These are phyloP conservation scores for Crematogaster levior DNA, from an alignment of 2,888 invertebrate genomes.

Conservation along the genomic window DNA sequence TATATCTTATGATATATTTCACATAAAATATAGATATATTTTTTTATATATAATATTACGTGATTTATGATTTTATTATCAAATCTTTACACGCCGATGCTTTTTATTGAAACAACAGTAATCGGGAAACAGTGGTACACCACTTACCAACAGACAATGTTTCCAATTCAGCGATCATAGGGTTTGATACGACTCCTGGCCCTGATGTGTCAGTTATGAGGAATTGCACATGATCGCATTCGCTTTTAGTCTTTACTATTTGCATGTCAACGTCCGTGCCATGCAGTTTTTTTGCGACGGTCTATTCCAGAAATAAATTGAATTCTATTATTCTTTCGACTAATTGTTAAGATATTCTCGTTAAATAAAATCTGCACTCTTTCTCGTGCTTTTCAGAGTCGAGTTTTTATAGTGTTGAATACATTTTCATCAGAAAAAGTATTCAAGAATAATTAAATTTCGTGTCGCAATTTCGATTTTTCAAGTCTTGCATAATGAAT, in stretches of 20 bases:
- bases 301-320: constrained; percentile 86
- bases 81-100: background rate
- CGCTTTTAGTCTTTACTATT: constrained; percentile 94
- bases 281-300: constrained; percentile 97
- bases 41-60: background rate
- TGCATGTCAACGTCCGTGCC: constrained; percentile 97
- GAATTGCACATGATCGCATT: constrained; percentile 97
- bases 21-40: too few relatives aligned
- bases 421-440: background rate
- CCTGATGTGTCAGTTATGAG: constrained; percentile 94
- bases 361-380: constrained; percentile 11
- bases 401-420: constrained; percentile 28
- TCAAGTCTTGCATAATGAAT: constrained; percentile 1
- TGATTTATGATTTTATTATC: background rate
- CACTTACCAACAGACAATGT: constrained; percentile 90
- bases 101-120: too few relatives aligned
- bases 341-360: background rate
- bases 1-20: too few relatives aligned
- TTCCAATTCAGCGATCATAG: constrained; percentile 91
- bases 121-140: constrained; percentile 16
- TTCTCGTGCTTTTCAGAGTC: background rate
- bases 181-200: constrained; percentile 88
- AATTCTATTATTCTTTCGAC: background rate
- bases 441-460: constrained; percentile 5
- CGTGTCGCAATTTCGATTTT: background rate